Conservation (phyloP, 2,888 invertebrate genomes). For the Tiphia femorata region DNA sequence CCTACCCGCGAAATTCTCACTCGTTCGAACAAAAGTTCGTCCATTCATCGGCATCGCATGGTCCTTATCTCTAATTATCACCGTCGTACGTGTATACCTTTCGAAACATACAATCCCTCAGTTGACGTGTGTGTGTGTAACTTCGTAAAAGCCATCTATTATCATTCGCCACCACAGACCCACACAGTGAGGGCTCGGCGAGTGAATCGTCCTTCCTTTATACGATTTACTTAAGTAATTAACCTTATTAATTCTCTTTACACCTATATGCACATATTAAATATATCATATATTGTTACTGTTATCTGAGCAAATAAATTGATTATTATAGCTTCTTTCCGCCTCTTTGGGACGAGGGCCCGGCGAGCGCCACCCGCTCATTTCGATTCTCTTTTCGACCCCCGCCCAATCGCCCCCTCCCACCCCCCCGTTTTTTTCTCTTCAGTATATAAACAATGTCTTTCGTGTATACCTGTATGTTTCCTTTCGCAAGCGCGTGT, state of each 20-base stretch:
- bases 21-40: too few relatives aligned
- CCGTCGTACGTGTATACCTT: too few relatives aligned
- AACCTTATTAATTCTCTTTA: constrained; percentile 34
- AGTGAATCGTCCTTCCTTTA: constrained; percentile 26
- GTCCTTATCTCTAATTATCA: too few relatives aligned
- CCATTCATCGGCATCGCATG: too few relatives aligned
- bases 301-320: constrained; percentile 66
- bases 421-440: not conserved
- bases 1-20: too few relatives aligned
- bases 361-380: constrained; percentile 3
- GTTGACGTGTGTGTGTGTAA: too few relatives aligned
- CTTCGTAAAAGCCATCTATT: too few relatives aligned
- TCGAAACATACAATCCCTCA: too few relatives aligned
- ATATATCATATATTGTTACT: constrained; percentile 56
- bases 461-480: not conserved
- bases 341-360: too few relatives aligned
- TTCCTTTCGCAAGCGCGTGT: too few relatives aligned
- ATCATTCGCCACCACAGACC: too few relatives aligned
- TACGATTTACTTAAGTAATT: constrained; percentile 32
- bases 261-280: constrained; percentile 59
- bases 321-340: too few relatives aligned
- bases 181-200: constrained; percentile 10
- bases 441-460: not conserved
- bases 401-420: not conserved
- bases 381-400: not conserved